Evolutionary conservation across 1,140 invertebrate genomes (phyloP), one percentile per base, ranked within the genome.

Genomic region (Drosophila triauraria): DNA sequence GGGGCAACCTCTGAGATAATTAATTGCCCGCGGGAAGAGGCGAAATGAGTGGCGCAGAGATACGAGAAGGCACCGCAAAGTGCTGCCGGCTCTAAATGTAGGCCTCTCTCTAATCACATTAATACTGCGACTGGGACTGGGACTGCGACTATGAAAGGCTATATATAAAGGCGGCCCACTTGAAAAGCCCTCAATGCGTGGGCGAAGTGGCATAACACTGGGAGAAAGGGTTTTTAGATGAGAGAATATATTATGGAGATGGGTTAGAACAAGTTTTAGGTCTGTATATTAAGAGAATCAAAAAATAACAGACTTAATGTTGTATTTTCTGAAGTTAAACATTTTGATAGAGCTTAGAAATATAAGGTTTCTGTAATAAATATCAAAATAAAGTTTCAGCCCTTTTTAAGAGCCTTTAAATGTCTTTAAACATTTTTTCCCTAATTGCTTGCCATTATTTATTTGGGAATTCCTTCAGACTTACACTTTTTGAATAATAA

Each of bases 81-180:
- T 70, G 67, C 46, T 70, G 67, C 46, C 30, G 62, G 48, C 40
- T 67, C 46, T 56, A 56, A 70, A 70, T 56, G 67, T 69, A 69
- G 67, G 64, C 67, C 67, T 70, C 30, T 54, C 40, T 63, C 64
- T 67, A 56, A 70, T 70, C 67, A 70, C 63, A 70, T 70, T 69
- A 70, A 69, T 69, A 15, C 27, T 35, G 64, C 32, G 17, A 15
- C n/a, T 32, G 17, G 2, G 53, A 38, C 27, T 30, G 4, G 48
- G 48, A 30, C 30, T 38, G 51, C 32, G 27, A 40, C 23, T 38
- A 23, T 23, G 3, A 30, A 17, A 27, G 57, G 42, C 43, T 25
- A 64, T 67, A 48, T 40, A 67, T 67, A 63, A 48, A 63, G 13
- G 43, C 63, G 48, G 67, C 62, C 40, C 47, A 56, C 67, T 70